phyloP scores from a whole-genome alignment of 37 sponge, comb jelly and placozoan genomes.

The Beroe ovata region DNA sequence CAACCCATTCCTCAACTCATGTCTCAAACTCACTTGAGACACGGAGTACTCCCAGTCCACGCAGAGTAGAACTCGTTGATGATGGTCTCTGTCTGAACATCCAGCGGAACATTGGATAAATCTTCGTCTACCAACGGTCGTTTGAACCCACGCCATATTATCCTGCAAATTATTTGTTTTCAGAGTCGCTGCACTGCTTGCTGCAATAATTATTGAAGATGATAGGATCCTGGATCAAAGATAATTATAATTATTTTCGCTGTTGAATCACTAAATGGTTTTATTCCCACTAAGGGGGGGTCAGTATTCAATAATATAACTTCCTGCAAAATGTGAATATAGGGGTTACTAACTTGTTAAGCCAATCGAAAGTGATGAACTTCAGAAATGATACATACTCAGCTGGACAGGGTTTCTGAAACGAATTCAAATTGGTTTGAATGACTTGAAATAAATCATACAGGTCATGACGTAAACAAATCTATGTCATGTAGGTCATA shows the following conservation, averaged over 20 bases:
- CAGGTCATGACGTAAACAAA: too few species aligned
- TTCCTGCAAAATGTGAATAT: too few species aligned
- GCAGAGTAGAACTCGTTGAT: neutral
- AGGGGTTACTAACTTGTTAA: neutral
- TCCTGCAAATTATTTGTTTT: neutral
- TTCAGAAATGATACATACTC: conserved; percentile 14
- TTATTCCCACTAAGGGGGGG: too few species aligned
- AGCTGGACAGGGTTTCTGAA: conserved; percentile 35
- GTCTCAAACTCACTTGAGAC: conserved; percentile 37
- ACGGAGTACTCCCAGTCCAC: conserved; percentile 18
- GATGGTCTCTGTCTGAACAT: neutral
- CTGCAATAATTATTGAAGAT: too few species aligned
- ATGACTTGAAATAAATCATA: too few species aligned
- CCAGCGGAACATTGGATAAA: neutral
- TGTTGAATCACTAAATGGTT: too few species aligned
- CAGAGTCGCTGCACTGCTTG: too few species aligned
- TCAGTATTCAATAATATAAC: too few species aligned
- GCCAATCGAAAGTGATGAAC: conserved; percentile 3
- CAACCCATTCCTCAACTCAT: neutral
- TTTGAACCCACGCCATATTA: conserved; percentile 18
- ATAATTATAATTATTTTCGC: too few species aligned
- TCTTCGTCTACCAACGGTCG: conserved; percentile 45
- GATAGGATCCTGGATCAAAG: too few species aligned
- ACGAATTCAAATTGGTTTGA: too few species aligned
- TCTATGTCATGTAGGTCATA: too few species aligned